Evolutionary conservation across 2,888 invertebrate species (phyloP), one percentile per base, ranked within the genome.

Genomic region (Callyntrura guangdongensis): DNA sequence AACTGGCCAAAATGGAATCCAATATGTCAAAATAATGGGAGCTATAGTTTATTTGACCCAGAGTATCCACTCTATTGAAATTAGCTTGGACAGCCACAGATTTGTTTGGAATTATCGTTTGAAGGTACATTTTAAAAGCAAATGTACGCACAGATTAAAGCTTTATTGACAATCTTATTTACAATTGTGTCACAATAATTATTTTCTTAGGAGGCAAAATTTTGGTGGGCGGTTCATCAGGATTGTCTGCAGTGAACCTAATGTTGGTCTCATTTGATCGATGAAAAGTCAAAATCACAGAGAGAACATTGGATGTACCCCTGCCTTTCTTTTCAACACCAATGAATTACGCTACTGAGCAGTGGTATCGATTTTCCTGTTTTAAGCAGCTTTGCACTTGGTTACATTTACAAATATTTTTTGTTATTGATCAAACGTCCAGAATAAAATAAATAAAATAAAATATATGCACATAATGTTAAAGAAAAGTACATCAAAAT

Each of bases 191-290:
- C 36, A 36, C 36, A 36, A 36, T 36, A 2, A 36, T 36, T 47
- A 61, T 12, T 1, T 11, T 49, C 17, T 27, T 45, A 88, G 88
- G 88, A 88, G 47, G 12, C 83, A 0, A 12, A 83, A 49, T 88
- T 88, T 14, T 82, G 88, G 88, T 82, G 82, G 83, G 22, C 20
- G 49, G 72, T 56, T 8, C 88, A 88, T 74, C 59, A 17, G 11
- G 81, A 87, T 4, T 36, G 36, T 36, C 36, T 36, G 6, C 36
- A 36, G 6, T 36, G 36, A 36, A 36, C n/a, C n/a, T n/a, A 6
- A 36, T 36, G 36, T 36, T 36, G 2, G 3, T 6, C 36, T 36
- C 36, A 4, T 36, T 6, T 36, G 36, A 36, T 36, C 36, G 36
- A 36, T 36, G 3, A 36, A 36, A 36, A 36, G 36, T 36, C 36